phyloP scores from a whole-genome alignment of 2,888 invertebrate genomes.

The Lacanobia oleracea region DNA sequence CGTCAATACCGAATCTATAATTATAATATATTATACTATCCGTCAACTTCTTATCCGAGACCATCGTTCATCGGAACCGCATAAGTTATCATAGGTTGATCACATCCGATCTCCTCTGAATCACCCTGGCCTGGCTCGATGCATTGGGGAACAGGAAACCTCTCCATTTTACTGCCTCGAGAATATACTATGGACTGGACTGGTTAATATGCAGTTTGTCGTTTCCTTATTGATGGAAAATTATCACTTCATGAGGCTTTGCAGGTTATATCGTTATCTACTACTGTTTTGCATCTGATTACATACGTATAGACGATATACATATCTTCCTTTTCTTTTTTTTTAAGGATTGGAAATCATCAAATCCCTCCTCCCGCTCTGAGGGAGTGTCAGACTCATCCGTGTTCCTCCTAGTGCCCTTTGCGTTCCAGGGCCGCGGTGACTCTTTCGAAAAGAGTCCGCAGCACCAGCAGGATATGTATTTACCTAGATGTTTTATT shows the following conservation, averaged over 20 bases:
- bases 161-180: conserved; percentile 26
- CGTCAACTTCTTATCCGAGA: conserved; percentile 1
- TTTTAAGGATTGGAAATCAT: too few species aligned
- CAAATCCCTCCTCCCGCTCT: too few species aligned
- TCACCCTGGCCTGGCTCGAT: conserved; percentile 36
- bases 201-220: conserved; percentile 1
- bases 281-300: background rate
- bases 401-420: too few species aligned
- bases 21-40: too few species aligned
- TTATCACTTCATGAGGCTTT: background rate
- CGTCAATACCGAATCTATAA: background rate
- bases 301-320: background rate
- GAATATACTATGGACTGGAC: conserved; percentile 15
- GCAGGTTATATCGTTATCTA: background rate
- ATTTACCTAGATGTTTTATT: too few species aligned
- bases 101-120: conserved; percentile 55
- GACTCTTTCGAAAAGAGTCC: too few species aligned
- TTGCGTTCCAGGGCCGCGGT: too few species aligned
- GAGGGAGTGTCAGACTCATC: too few species aligned
- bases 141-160: conserved; percentile 53
- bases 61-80: background rate
- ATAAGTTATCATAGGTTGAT: conserved; percentile 30
- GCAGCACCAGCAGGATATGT: too few species aligned
- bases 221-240: conserved; percentile 29
- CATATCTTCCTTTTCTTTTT: too few species aligned